Conservation (phyloP, 37 sponge, comb jelly and placozoan genomes). For the Ephydatia muelleri region DNA sequence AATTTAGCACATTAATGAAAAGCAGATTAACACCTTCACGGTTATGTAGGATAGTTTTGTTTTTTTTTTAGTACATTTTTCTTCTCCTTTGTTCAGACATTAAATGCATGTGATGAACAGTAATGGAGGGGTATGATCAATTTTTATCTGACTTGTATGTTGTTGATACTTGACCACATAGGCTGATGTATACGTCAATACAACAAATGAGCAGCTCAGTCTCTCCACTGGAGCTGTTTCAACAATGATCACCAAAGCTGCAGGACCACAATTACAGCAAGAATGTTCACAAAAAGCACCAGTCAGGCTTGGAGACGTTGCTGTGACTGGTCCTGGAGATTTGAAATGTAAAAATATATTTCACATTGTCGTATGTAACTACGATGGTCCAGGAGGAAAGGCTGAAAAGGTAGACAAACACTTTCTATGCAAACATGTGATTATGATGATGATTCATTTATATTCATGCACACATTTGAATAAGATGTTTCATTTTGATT, state of each 20-base stretch:
- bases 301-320: conserved; percentile 9
- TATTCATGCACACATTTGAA: not conserved
- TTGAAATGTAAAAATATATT: conserved; percentile 34
- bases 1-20: too few relatives aligned
- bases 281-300: conserved; percentile 8
- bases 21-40: too few relatives aligned
- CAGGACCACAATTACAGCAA: conserved; percentile 19
- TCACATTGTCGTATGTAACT: conserved; percentile 13
- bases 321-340: conserved; percentile 13
- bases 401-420: too few relatives aligned
- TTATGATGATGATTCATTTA: not conserved
- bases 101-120: too few relatives aligned
- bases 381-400: not conserved
- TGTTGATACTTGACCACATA: not conserved
- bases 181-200: conserved; percentile 45
- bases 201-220: conserved; percentile 16
- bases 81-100: too few relatives aligned
- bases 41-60: too few relatives aligned
- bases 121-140: too few relatives aligned
- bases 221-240: conserved; percentile 18
- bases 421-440: not conserved
- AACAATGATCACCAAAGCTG: conserved; percentile 17
- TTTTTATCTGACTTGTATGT: too few relatives aligned
- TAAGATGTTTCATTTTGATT: too few relatives aligned
- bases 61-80: too few relatives aligned